These are phyloP conservation scores for Stenoptilia bipunctidactyla DNA, from an alignment of 2,888 invertebrate species.

Conservation along the genomic window DNA sequence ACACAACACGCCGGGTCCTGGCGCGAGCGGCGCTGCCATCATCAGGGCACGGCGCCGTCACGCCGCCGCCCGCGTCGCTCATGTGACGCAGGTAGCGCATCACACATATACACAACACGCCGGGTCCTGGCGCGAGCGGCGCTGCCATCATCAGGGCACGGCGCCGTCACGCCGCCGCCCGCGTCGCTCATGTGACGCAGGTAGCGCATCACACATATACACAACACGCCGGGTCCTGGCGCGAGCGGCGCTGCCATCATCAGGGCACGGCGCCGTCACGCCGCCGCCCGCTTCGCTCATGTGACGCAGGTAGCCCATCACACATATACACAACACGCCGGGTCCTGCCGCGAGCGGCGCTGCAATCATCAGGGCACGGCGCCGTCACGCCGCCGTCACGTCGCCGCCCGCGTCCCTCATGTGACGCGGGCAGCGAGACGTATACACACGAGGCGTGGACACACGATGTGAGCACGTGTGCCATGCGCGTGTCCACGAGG, in stretches of 20 bases:
- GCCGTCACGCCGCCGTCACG: conserved; percentile 57
- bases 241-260: conserved; percentile 73
- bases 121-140: conserved; percentile 74
- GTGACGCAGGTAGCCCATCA: conserved; percentile 67
- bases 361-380: conserved; percentile 74
- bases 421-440: conserved; percentile 67
- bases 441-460: conserved; percentile 73
- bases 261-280: conserved; percentile 68
- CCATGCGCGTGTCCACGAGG: conserved; percentile 73
- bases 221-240: conserved; percentile 73
- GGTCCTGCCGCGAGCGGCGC: conserved; percentile 71
- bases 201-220: conserved; percentile 74
- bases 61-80: conserved; percentile 57
- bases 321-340: conserved; percentile 72
- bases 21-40: conserved; percentile 73
- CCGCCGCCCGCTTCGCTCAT: conserved; percentile 58
- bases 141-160: conserved; percentile 74
- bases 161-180: conserved; percentile 56
- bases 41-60: conserved; percentile 69
- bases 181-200: conserved; percentile 48
- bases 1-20: conserved; percentile 73
- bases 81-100: conserved; percentile 31
- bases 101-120: conserved; percentile 67
- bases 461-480: conserved; percentile 70
- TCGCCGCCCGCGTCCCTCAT: conserved; percentile 58